Evolutionary conservation across 2,888 invertebrate species (phyloP), one percentile per base, ranked within the genome.

Genomic region (Phorcus lineatus): DNA sequence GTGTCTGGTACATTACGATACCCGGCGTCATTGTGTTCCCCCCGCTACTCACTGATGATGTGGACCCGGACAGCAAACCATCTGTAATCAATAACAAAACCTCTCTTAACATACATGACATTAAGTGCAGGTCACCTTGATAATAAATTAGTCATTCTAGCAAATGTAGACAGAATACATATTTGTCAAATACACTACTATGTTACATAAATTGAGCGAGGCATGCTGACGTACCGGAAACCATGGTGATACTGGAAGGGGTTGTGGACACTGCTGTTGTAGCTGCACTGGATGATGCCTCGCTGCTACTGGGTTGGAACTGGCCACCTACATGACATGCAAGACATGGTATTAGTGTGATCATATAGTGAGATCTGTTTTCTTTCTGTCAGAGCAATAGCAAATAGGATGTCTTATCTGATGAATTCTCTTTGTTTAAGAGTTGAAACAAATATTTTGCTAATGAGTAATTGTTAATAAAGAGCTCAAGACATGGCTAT

Each of bases 1-100:
- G 90, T 1, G 93, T 92, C 79, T 93, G 93, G 82, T 93, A 93
- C 91, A 93, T 92, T 57, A 93, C 90, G 17, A 92, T 89, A 75
- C 90, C 87, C 0, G 90, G 90, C 22, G 91, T 90, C 84, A 89
- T 83, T n/a, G 88, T 87, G 74, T 80, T 54, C 0, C 79, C 47
- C 13, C 67, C 75, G 19, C 67, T 28, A n/a, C 36, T 40, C 11
- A 36, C 55, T 11, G 28, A 40, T 19, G 77, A 78, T 22, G 77
- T 53, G 9, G 82, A 70, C 4, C 67, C 79, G 16, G 75, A 66
- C 40, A 74, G 28, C n/a, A 70, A 74, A 3, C 36, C 62, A 24
- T 62, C 52, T 53, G 24, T 31, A 17, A 40, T 36, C 13, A 47
- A 40, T 11, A 6, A 47, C 7, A 47, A 36, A 36, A 4, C 36